Conservation (phyloP, 2,888 invertebrate species). For the Gari tellinella region DNA sequence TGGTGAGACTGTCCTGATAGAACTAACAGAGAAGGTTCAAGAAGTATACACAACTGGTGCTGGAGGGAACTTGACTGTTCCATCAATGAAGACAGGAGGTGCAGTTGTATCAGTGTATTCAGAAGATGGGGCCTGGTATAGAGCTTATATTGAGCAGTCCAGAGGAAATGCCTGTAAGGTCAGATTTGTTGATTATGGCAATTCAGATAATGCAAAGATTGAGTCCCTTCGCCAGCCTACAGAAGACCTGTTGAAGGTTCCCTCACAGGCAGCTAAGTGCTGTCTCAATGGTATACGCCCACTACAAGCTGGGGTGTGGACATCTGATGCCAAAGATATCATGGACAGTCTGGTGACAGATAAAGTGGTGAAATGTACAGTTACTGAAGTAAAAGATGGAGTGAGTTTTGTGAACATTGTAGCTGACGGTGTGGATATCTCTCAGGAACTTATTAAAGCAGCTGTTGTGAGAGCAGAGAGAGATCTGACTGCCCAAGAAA, state of each 20-base stretch:
- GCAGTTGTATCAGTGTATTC: constrained; percentile 86
- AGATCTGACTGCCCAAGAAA: constrained; percentile 21
- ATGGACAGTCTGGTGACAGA: constrained; percentile 71
- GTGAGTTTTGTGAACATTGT: constrained; percentile 58
- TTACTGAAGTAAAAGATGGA: constrained; percentile 51
- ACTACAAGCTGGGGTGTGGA: constrained; percentile 62
- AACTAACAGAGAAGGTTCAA: constrained; percentile 63
- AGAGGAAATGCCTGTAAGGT: constrained; percentile 73
- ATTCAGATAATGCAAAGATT: constrained; percentile 69
- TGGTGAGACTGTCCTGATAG: constrained; percentile 55
- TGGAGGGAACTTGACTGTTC: constrained; percentile 29
- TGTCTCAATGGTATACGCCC: constrained; percentile 66
- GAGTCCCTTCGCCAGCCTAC: constrained; percentile 58
- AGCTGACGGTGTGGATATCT: constrained; percentile 62
- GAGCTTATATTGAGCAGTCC: constrained; percentile 87
- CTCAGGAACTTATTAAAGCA: constrained; percentile 65
- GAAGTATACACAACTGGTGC: constrained; percentile 58
- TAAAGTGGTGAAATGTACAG: constrained; percentile 64
- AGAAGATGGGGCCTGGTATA: constrained; percentile 89
- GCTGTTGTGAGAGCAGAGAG: constrained; percentile 63
- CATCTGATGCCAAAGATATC: constrained; percentile 67
- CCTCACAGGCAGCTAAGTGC: constrained; percentile 70
- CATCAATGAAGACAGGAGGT: constrained; percentile 39
- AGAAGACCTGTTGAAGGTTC: constrained; percentile 54
- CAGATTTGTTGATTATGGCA: constrained; percentile 80